Percentiles rank a stretch among this genome's conserved stretches.
These are phyloP conservation scores for Drosophila tsacasi DNA, from an alignment of 1,140 invertebrate genomes.

Conservation along the genomic window DNA sequence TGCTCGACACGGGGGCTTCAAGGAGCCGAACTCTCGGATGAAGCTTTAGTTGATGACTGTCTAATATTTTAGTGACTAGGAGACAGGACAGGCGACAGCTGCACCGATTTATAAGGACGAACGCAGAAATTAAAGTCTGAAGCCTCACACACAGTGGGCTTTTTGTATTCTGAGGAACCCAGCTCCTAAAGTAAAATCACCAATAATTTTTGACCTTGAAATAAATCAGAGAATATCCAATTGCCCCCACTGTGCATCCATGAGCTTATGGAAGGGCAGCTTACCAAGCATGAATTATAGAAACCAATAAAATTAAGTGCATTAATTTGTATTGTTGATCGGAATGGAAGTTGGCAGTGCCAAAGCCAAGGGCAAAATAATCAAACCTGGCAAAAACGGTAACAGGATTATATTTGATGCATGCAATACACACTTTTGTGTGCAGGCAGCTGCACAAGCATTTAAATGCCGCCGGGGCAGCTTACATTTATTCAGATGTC, in stretches of 20 bases:
- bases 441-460: constrained; percentile 18
- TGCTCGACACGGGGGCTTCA: constrained; percentile 42
- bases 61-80: constrained; percentile 65
- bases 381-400: constrained; percentile 37
- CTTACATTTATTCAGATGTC: constrained; percentile 12
- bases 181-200: not conserved
- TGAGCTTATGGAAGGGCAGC: constrained; percentile 30
- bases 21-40: constrained; percentile 38
- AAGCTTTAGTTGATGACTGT: constrained; percentile 64
- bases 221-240: not conserved
- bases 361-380: constrained; percentile 59
- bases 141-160: constrained; percentile 1
- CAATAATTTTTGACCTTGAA: constrained; percentile 44
- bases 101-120: constrained; percentile 65
- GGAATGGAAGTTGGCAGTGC: constrained; percentile 36
- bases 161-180: not conserved
- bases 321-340: constrained; percentile 61
- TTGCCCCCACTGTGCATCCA: constrained; percentile 12
- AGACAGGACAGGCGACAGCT: constrained; percentile 52
- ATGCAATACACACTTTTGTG: constrained; percentile 27
- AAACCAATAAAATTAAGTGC: constrained; percentile 77
- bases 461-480: constrained; percentile 35
- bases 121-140: constrained; percentile 27
- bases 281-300: constrained; percentile 69
- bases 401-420: constrained; percentile 48